Percentiles rank a stretch among this genome's conserved stretches.
These are phyloP conservation scores for Apodemus agrarius DNA, from an alignment of 2,797 vertebrate genomes.

Conservation along the genomic window DNA sequence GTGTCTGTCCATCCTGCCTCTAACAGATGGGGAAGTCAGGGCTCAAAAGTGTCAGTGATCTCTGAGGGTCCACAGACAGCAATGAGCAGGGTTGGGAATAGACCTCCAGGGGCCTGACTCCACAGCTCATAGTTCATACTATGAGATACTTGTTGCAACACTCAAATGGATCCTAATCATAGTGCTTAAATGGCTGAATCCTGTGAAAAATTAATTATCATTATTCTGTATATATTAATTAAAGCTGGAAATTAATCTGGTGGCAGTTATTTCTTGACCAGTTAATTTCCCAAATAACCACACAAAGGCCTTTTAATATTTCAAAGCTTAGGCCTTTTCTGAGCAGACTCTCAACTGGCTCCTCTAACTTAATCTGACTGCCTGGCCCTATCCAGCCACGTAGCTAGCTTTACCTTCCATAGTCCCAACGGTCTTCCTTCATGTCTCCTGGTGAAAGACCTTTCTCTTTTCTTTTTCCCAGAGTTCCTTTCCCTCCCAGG, in stretches of 20 bases:
- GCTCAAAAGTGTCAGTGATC: not conserved
- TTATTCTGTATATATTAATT: too few relatives aligned
- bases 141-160: not conserved
- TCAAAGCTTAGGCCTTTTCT: not conserved
- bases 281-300: not conserved
- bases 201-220: too few relatives aligned
- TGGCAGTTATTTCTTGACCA: not conserved
- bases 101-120: not conserved
- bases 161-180: not conserved
- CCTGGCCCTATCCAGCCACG: not conserved
- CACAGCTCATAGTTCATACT: not conserved
- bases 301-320: not conserved
- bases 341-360: not conserved
- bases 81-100: not conserved
- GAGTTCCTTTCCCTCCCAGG: not conserved
- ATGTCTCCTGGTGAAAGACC: not conserved
- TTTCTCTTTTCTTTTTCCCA: not conserved
- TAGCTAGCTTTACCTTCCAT: not conserved
- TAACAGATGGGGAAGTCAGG: not conserved
- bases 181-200: not conserved
- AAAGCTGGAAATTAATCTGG: not conserved
- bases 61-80: not conserved
- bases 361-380: not conserved
- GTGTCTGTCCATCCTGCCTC: not conserved
- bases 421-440: not conserved